Evolutionary conservation across 2,888 invertebrate genomes (phyloP).

Genomic region (Phrixothrix hirtus): DNA sequence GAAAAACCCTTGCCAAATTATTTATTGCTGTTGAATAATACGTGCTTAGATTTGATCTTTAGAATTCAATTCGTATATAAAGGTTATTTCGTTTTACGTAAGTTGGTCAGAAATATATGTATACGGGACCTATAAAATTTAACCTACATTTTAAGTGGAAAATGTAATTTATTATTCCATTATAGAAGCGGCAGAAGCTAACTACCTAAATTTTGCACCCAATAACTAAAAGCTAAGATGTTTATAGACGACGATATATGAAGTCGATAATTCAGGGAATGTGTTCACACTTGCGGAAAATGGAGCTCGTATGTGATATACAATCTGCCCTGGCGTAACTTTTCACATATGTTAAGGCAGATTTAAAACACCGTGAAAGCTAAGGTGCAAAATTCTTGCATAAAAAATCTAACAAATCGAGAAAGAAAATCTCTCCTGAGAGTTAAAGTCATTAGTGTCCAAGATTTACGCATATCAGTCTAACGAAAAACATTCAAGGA

Average conservation of each 20-base stretch:
- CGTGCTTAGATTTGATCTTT: too few species aligned
- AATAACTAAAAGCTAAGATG: conserved; percentile 2
- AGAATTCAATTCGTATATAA: too few species aligned
- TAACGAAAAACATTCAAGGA: background rate
- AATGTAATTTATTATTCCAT: too few species aligned
- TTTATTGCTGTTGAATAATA: too few species aligned
- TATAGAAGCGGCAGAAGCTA: too few species aligned
- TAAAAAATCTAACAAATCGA: conserved; percentile 6
- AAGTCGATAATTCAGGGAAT: conserved; percentile 27
- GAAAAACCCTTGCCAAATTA: too few species aligned
- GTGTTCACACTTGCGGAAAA: conserved; percentile 30
- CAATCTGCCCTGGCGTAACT: conserved; percentile 26
- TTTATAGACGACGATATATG: conserved; percentile 22
- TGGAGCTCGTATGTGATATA: conserved; percentile 29
- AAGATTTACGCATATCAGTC: conserved; percentile 6
- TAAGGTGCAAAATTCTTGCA: conserved; percentile 15
- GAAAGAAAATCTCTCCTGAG: conserved; percentile 7
- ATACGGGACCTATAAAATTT: too few species aligned
- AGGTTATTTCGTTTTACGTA: too few species aligned
- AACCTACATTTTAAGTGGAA: too few species aligned
- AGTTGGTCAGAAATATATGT: too few species aligned
- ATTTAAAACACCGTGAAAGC: conserved; percentile 23
- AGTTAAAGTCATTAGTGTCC: conserved; percentile 13
- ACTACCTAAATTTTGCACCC: conserved; percentile 5
- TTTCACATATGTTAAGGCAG: conserved; percentile 29